phyloP scores from a whole-genome alignment of 1,140 invertebrate genomes.

The Drosophila albomicans region DNA sequence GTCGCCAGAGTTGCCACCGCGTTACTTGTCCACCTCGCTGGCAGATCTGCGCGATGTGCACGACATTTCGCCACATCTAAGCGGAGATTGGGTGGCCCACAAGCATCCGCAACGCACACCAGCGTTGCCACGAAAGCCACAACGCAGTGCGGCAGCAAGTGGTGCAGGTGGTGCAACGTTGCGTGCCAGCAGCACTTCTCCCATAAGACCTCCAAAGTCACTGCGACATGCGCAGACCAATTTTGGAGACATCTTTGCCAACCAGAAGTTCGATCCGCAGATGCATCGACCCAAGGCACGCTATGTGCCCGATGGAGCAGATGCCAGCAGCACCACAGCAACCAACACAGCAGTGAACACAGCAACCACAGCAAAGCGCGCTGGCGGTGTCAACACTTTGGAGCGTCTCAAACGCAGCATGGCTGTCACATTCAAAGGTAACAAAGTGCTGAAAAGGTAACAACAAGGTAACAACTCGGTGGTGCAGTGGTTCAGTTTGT shows the following conservation, averaged over 20 bases:
- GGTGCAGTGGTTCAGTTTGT: slow-evolving; percentile 20
- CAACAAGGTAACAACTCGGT: slow-evolving; percentile 5
- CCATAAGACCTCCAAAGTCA: slow-evolving; percentile 63
- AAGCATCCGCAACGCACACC: slow-evolving; percentile 87
- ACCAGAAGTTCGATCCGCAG: slow-evolving; percentile 90
- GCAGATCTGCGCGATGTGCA: slow-evolving; percentile 91
- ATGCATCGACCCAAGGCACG: slow-evolving; percentile 91
- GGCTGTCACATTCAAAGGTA: slow-evolving; percentile 84
- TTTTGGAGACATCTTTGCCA: slow-evolving; percentile 87
- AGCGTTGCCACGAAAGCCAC: slow-evolving; percentile 47
- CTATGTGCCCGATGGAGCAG: slow-evolving; percentile 88
- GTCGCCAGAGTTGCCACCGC: slow-evolving; percentile 66
- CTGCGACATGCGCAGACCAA: slow-evolving; percentile 74
- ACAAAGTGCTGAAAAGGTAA: slow-evolving; percentile 15
- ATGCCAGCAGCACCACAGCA: slow-evolving; percentile 24
- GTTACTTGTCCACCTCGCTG: slow-evolving; percentile 90
- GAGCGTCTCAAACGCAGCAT: slow-evolving; percentile 59
- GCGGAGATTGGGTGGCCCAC: slow-evolving; percentile 91
- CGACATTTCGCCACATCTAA: slow-evolving; percentile 91
- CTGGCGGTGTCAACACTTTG: slow-evolving; percentile 18
- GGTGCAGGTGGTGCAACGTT: slow-evolving; percentile 12
- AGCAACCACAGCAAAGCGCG: slow-evolving; percentile 8
- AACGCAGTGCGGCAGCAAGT: background rate
- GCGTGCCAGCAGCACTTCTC: slow-evolving; percentile 69
- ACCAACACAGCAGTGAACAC: background rate